phyloP scores from a whole-genome alignment of 2,113 vertebrate species.

The Rynchops niger region DNA sequence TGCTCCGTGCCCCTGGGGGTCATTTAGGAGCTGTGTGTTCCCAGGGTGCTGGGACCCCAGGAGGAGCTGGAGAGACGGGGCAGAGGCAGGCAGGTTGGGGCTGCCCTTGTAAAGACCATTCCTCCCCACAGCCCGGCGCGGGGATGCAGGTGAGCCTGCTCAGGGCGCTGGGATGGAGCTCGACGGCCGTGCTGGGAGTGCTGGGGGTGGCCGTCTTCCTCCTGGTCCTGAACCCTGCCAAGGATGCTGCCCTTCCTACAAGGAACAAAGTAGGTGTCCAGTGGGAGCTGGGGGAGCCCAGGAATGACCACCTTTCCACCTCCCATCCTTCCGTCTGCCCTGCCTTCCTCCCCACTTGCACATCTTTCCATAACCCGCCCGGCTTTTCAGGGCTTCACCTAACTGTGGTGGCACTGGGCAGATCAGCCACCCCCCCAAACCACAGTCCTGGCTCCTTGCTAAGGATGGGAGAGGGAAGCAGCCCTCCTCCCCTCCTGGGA shows the following conservation, averaged over 20 bases:
- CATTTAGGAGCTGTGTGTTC: neutral
- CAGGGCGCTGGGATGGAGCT: neutral
- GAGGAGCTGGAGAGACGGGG: too few relatives aligned
- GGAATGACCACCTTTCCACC: neutral
- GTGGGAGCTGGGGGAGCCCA: neutral
- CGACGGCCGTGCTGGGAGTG: neutral
- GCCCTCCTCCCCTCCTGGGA: neutral
- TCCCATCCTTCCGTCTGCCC: neutral
- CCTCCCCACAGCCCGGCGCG: neutral
- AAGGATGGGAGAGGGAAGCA: neutral
- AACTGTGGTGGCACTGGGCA: too few relatives aligned
- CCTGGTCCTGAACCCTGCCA: conserved; percentile 13
- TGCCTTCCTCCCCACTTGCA: neutral
- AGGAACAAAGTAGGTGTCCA: conserved; percentile 42
- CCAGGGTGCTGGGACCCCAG: neutral
- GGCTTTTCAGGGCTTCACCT: neutral
- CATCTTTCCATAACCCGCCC: neutral
- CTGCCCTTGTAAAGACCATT: neutral
- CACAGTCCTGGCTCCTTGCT: neutral
- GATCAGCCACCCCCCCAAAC: neutral
- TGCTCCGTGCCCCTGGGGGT: neutral
- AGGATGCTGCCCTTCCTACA: neutral
- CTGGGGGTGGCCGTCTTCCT: conserved; percentile 19
- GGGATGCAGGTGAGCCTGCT: neutral
- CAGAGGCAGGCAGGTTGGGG: accelerated